These are phyloP conservation scores for Lasaia peninsularis DNA, from an alignment of 1,140 invertebrate species.

Conservation along the genomic window DNA sequence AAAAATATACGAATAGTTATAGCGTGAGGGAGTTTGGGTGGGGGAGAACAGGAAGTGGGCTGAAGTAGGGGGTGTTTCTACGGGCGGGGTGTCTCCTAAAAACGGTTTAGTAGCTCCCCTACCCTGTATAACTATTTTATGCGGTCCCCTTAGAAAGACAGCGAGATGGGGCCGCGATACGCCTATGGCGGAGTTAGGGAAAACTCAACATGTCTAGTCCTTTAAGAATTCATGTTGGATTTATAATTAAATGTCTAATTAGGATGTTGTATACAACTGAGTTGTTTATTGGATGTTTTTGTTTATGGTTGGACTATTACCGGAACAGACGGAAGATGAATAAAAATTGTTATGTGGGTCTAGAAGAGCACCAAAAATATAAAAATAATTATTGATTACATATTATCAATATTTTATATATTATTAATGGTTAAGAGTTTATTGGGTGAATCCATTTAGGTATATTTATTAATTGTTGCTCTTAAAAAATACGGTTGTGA, in stretches of 20 bases:
- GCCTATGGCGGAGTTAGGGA: conserved; percentile 52
- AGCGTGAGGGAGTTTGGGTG: conserved; percentile 32
- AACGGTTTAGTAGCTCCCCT: conserved; percentile 75
- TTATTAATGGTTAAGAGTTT: too few species aligned
- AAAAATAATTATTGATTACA: too few species aligned
- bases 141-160: conserved; percentile 75
- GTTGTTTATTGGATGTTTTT: conserved; percentile 7
- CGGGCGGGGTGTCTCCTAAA: conserved; percentile 72
- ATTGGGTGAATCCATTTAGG: too few species aligned
- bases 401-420: too few species aligned
- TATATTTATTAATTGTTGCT: too few species aligned
- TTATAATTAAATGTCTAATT: conserved; percentile 73
- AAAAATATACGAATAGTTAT: conserved; percentile 74
- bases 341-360: too few species aligned
- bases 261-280: conserved; percentile 26
- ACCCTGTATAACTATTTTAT: conserved; percentile 76
- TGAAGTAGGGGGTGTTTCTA: conserved; percentile 57
- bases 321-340: too few species aligned
- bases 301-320: neutral
- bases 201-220: conserved; percentile 70
- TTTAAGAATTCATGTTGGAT: conserved; percentile 72
- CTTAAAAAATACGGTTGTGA: too few species aligned
- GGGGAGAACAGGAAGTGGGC: conserved; percentile 59
- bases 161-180: conserved; percentile 62
- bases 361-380: too few species aligned